Evolutionary conservation across 2,113 vertebrate species (phyloP), one percentile per base, ranked within the genome.

Genomic region (Etheostoma cragini): DNA sequence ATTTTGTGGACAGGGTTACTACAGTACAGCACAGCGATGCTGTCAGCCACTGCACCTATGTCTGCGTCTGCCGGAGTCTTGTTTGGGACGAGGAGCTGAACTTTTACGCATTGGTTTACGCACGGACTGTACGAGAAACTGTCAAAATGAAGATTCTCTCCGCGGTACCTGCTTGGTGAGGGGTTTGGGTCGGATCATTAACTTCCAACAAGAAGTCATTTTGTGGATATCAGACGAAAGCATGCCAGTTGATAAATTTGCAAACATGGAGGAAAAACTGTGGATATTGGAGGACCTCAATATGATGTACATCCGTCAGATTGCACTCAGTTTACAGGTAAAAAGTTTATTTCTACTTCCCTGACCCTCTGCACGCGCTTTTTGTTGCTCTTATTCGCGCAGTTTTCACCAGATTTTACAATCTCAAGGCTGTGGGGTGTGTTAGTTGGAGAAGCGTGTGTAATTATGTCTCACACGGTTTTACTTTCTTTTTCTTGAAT

Each of bases 261-360:
- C 91, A 83, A 94, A 96, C 90, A 97, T 97, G 97, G 97, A 98
- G 93, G 96, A 96, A 85, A 97, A 96, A 92, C 93, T 97, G 61
- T 96, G 95, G 90, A 98, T 98, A 90, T 87, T 98, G 85, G 97
- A 98, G 89, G 97, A 98, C 83, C 95, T 98, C 60, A 98, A 98
- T 84, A 98, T 98, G 97, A 96, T 98, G 83, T 98, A 98, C 93
- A 98, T 98, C 85, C 97, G 97, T 3, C 97, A 98, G 94, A 97
- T 98, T 83, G 97, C 97, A 3, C 94, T 96, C 72, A 98, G 97
- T 88, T 94, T 98, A 66, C 96, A 98, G 97, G 97, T 98, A 96
- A 95, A 42, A 66, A 26, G 13, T 46, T 73, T 5, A 3, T 53
- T 63, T 63, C 21, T 11, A 15, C 26, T 24, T 71, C 0, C 58